Evolutionary conservation across 1,140 invertebrate genomes (phyloP), one percentile per base, ranked within the genome.

Genomic region (Aphaenogaster floridana): DNA sequence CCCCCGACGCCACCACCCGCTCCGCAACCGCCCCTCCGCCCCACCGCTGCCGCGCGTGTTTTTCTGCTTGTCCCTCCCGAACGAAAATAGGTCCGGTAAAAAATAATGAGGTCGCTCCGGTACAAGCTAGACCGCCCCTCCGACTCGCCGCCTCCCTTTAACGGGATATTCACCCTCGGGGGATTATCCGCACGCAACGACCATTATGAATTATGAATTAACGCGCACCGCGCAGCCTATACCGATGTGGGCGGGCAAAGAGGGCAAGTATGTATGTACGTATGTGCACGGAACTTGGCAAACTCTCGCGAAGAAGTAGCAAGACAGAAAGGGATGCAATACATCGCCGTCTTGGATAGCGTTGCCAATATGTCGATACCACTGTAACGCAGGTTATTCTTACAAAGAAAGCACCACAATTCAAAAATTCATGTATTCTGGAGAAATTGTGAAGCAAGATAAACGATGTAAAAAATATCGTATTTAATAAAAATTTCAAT

Each of bases 201-300:
- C 84, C 89, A 93, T 91, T 93, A 93, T 94, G 91, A 94, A 95
- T 94, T 94, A 94, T 94, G 91, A 94, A 94, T 94, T 94, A 94
- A 93, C 90, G 92, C 88, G 90, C 91, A 77, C 48, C 74, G 72
- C 48, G 74, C 48, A 79, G 48, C 59, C 68, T 74, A 61, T 36
- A 61, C 64, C 64, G 80, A 74, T 36, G 68, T 42, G 54, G n/a
- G 42, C 52, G 69, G 17, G 39, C 50, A 21, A 80, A 28, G 17
- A 21, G 36, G 2, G 3, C 1, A 17, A 39, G 15, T 72, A 28
- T 28, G 28, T 28, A 34, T 6, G 7, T 45, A 48, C 34, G 42
- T 84, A 76, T 84, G 39, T 28, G 52, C 68, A 61, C 28, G 54
- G 54, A 59, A 83, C 68, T 57, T 45, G 42, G 54, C 54, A 17